These are phyloP conservation scores for Actinia tenebrosa DNA, from an alignment of 64 coral and sea anemone genomes.

Conservation along the genomic window DNA sequence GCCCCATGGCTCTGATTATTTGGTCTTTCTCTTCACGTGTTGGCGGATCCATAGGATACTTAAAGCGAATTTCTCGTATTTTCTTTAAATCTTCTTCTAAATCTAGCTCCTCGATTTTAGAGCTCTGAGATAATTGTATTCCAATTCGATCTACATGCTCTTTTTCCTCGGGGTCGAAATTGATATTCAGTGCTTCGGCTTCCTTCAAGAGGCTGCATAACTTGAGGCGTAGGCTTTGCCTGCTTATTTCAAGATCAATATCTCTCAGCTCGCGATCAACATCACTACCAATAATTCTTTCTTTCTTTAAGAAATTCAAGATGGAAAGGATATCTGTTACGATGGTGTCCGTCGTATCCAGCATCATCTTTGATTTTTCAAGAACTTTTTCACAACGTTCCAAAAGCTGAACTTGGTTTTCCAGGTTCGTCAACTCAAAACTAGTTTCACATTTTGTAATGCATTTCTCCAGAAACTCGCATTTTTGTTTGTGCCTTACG, in stretches of 20 bases:
- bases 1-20: conserved; percentile 60
- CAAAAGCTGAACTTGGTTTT: conserved; percentile 52
- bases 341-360: background rate
- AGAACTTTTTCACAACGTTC: conserved; percentile 25
- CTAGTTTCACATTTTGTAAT: too few relatives aligned
- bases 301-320: background rate
- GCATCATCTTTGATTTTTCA: background rate
- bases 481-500: conserved; percentile 8
- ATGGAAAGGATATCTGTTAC: background rate
- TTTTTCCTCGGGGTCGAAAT: background rate
- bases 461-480: background rate
- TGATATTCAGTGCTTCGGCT: background rate
- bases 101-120: background rate
- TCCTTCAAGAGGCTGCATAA: background rate
- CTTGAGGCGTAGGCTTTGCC: background rate
- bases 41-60: conserved; percentile 16
- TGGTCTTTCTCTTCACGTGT: conserved; percentile 51
- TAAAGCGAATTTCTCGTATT: background rate
- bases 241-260: background rate
- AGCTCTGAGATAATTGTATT: background rate
- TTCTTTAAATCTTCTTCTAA: background rate
- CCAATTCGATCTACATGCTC: background rate
- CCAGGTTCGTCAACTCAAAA: background rate
- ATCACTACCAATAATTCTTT: conserved; percentile 13
- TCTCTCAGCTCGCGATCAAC: background rate